These are phyloP conservation scores for Ariolimax columbianus DNA, from an alignment of 2,888 invertebrate species.

Conservation along the genomic window DNA sequence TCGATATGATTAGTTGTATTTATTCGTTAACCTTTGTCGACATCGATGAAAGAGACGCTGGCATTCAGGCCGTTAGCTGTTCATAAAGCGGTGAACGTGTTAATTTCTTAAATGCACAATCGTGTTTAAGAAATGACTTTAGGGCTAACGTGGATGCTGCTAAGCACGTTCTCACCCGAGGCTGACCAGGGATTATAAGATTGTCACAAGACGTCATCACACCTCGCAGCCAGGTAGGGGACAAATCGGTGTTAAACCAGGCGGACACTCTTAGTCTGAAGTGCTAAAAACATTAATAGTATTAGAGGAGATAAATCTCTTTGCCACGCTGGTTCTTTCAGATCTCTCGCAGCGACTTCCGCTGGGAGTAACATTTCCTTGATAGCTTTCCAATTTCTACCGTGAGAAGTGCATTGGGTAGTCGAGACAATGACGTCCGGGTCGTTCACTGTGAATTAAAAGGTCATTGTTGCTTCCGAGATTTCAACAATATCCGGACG, in stretches of 20 bases:
- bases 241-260: constrained; percentile 14
- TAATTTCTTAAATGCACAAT: neutral
- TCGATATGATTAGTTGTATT: constrained; percentile 9
- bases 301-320: constrained; percentile 24
- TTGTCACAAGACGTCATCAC: neutral
- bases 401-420: constrained; percentile 2
- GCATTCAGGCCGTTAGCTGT: too few relatives aligned
- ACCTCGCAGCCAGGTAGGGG: neutral
- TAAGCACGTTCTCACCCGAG: neutral
- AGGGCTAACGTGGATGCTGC: neutral
- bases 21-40: neutral
- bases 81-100: neutral
- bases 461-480: constrained; percentile 24
- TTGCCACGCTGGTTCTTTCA: constrained; percentile 3
- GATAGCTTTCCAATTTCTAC: constrained; percentile 36
- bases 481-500: constrained; percentile 30
- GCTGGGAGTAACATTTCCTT: constrained; percentile 26
- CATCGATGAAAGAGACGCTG: neutral
- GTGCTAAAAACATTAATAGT: constrained; percentile 24
- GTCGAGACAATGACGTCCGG: constrained; percentile 9
- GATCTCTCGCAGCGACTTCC: neutral
- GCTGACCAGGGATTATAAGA: neutral
- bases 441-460: constrained; percentile 4
- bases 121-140: neutral
- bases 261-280: constrained; percentile 15